Base-by-base conservation (phyloP, 2,888 invertebrate species). In the Eudemis profundana region DNA sequence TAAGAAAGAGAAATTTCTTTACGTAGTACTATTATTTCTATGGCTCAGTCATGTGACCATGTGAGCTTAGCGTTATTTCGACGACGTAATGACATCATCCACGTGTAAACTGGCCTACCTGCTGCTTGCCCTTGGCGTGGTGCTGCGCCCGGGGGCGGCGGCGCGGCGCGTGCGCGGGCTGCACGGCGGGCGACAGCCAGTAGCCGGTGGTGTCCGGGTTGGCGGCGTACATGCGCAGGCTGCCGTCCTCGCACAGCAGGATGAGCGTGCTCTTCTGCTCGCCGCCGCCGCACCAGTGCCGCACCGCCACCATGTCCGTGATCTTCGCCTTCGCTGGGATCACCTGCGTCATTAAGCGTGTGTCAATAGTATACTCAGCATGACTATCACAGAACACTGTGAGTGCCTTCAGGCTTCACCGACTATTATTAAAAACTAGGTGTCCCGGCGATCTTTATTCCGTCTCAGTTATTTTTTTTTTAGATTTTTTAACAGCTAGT, bases 291-390 rank as follows among this genome's bases (percentile, higher is more conserved):
- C 96, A 95, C 68, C 95, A 95, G 83, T 99, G 98, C 0, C 98
- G 94, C 57, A 99, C 97, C 0, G 98, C 98, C 0, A 98, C 98
- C 95, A 98, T 97, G 84, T 99, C 99, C 86, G 98, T 98, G 49
- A 98, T 98, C 87, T 98, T 98, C 0, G 98, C 97, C 84, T 99
- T 99, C 0, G 97, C 96, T 0, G 97, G 96, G 14, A 96, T 93
- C 33, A 95, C 88, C 93, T 93, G 69, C 0, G 17, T 3, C 4
- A n/a, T 17, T 12, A 21, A 49, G 8, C 3, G 3, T 29, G 29
- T 19, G 4, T 19, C 10, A 44, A 12, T 44, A 44, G 4, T 7
- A 7, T 42, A 42, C n/a, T n/a, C n/a, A n/a, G n/a, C n/a, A n/a
- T n/a, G n/a, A n/a, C n/a, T n/a, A n/a, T n/a, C n/a, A n/a, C n/a